A percentile compares a stretch with the other conserved stretches of the same genome.
Evolutionary conservation across 2,888 invertebrate species (phyloP).

Genomic region (Pseudeuparius sepicola): DNA sequence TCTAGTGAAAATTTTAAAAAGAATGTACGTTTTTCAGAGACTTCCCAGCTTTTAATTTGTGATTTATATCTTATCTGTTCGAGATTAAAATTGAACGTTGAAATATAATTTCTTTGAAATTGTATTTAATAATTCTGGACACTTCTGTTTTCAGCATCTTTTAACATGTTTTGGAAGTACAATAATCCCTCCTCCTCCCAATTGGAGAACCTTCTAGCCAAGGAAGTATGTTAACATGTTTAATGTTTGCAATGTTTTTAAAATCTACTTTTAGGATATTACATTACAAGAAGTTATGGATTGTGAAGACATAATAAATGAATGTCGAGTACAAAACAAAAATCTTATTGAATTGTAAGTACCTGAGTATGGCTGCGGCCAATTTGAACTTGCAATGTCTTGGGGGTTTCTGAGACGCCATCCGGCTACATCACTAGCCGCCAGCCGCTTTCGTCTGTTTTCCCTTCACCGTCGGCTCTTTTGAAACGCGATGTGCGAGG

Average conservation of each 20-base stretch:
- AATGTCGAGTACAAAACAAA: conserved; percentile 88
- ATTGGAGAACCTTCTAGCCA: conserved; percentile 66
- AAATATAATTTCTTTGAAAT: no score
- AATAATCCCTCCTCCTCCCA: conserved; percentile 62
- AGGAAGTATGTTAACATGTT: conserved; percentile 49
- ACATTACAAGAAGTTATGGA: conserved; percentile 84
- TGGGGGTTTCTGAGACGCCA: no score
- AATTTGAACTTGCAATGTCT: no score
- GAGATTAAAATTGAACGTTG: no score
- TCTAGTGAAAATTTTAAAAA: conserved; percentile 26
- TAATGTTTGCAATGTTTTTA: conserved; percentile 15
- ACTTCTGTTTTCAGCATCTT: no score
- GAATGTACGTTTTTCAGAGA: conserved; percentile 24
- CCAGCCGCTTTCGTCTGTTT: no score
- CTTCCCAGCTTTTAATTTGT: no score
- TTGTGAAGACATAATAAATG: conserved; percentile 90
- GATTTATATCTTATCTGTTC: no score
- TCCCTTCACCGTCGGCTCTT: no score
- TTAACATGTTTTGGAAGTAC: conserved; percentile 72
- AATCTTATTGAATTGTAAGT: conserved; percentile 88
- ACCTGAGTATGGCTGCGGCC: conserved; percentile 11
- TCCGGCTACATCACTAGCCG: no score
- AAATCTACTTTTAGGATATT: conserved; percentile 62
- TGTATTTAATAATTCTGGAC: no score
- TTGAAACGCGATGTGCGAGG: no score